Base-by-base conservation (phyloP, 2,797 vertebrate genomes). In the Clarias platycephalus region DNA sequence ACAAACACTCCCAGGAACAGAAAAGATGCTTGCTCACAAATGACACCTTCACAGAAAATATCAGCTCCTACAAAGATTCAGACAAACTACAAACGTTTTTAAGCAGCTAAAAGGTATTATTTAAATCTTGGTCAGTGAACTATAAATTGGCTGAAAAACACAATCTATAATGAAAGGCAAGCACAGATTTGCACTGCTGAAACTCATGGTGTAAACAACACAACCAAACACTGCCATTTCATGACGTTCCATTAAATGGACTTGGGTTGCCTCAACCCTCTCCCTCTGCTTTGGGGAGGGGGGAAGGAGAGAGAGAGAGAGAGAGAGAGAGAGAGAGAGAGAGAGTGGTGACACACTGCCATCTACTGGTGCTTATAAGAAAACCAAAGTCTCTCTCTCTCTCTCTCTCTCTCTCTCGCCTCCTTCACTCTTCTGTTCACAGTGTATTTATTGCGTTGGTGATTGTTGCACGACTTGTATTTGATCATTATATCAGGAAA, bases 211-310 rank as follows among this genome's bases (percentile, higher is more conserved):
- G 90, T 92, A 89, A 91, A 91, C 88, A 88, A 86, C 87, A 86
- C 86, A 81, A 87, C 86, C 88, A 91, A 91, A 89, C 86, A 78
- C 90, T 91, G 89, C 85, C 87, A 91, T 92, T 91, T 92, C 91
- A 90, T 91, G 92, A 93, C 92, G 92, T 91, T 92, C 91, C 89
- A 93, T 93, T 93, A 93, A 93, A 93, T 86, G 84, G 82, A 87
- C 88, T 90, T 86, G 74, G 89, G 90, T 90, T 88, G 89, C 88
- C 88, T 91, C 81, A 87, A 88, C 79, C 44, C 68, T 71, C 37
- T 71, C 68, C 44, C 37, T 60, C 66, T 74, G 8, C 67, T 66
- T 66, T 85, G 62, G 49, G 40, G 24, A 40, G 28, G 16, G 20
- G 75, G n/a, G 31, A 58, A 5, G 9, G 60, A 26, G 76, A n/a